Conservation (phyloP, 53 echinoderm and acorn worm genomes). For the Arbacia lixula region DNA sequence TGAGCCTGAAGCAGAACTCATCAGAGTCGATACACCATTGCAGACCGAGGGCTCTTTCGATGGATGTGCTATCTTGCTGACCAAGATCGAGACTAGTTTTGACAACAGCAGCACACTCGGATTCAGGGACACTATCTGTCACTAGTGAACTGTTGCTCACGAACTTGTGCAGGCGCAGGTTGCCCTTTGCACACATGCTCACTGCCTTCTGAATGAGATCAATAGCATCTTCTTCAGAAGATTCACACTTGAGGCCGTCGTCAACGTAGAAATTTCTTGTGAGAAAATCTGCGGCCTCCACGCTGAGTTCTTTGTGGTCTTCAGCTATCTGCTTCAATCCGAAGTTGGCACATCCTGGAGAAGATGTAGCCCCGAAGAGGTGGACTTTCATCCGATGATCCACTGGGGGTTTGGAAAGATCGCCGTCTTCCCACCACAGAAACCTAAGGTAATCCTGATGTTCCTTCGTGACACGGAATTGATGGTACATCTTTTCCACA, state of each 20-base stretch:
- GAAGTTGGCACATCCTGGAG: conserved; percentile 73
- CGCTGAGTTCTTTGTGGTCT: conserved; percentile 47
- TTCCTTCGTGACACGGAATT: conserved; percentile 53
- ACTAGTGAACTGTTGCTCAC: conserved; percentile 63
- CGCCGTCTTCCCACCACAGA: conserved; percentile 64
- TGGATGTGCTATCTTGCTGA: conserved; percentile 9
- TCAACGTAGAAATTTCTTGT: conserved; percentile 76
- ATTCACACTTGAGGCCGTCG: conserved; percentile 51
- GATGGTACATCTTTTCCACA: conserved; percentile 73
- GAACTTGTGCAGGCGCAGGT: conserved; percentile 71
- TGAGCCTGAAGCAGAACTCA: conserved; percentile 54
- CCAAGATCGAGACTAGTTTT: conserved; percentile 6
- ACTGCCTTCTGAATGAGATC: conserved; percentile 24
- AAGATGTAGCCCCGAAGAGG: conserved; percentile 60
- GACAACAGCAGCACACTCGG: conserved; percentile 51
- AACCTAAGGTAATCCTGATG: conserved; percentile 65
- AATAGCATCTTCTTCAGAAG: conserved; percentile 28
- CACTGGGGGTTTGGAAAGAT: conserved; percentile 17
- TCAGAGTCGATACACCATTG: conserved; percentile 64
- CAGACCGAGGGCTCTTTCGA: conserved; percentile 73
- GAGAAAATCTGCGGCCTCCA: conserved; percentile 60
- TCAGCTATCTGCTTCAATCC: conserved; percentile 63
- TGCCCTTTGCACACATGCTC: conserved; percentile 38
- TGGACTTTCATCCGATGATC: conserved; percentile 65
- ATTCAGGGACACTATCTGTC: conserved; percentile 43